Evolutionary conservation across 2,888 invertebrate species (phyloP).

Genomic region (Noctua janthe): DNA sequence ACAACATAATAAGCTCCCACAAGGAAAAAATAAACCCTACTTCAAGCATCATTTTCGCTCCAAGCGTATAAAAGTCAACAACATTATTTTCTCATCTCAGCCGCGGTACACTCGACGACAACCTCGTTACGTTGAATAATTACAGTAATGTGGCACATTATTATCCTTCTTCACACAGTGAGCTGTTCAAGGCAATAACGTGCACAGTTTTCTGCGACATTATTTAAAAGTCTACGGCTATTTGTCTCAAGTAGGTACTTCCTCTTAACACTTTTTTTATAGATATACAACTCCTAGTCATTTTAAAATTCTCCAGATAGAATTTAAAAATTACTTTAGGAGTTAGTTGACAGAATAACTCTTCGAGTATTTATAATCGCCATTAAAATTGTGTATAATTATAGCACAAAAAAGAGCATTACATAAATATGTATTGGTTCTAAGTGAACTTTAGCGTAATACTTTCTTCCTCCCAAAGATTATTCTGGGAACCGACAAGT

Average conservation of each 20-base stretch:
- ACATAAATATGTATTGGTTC: no score
- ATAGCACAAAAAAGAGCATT: no score
- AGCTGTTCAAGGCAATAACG: constrained; percentile 8
- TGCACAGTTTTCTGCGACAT: constrained; percentile 52
- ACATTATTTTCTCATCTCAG: constrained; percentile 65
- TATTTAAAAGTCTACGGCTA: constrained; percentile 69
- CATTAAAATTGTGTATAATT: no score
- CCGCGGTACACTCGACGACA: constrained; percentile 63
- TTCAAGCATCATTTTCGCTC: not conserved
- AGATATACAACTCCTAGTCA: no score
- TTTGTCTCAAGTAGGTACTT: constrained; percentile 44
- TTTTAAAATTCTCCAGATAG: no score
- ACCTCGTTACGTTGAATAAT: constrained; percentile 73
- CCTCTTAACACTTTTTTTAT: no score
- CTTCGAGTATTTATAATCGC: no score
- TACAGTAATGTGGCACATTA: constrained; percentile 72
- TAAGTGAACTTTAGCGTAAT: no score
- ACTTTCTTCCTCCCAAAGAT: no score
- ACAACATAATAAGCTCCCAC: not conserved
- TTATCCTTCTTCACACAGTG: constrained; percentile 63
- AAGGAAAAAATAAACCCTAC: not conserved
- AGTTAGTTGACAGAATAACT: no score
- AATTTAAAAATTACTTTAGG: no score
- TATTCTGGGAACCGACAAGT: not conserved
- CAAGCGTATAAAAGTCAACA: constrained; percentile 43